Base-by-base conservation (phyloP, 2,113 vertebrate genomes). In the Cyrtonyx montezumae region DNA sequence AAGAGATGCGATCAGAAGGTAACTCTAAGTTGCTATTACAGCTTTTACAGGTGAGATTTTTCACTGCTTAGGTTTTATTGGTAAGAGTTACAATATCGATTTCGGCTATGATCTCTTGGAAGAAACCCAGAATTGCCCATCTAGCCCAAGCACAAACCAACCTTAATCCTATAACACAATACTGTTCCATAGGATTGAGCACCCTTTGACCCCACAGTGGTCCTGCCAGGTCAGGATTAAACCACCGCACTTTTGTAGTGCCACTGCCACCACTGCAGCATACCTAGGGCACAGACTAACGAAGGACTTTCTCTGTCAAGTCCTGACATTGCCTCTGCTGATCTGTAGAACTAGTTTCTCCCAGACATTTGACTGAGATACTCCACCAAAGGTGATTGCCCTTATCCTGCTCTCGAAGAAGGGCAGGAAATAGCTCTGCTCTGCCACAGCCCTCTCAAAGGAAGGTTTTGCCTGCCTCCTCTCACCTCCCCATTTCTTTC, bases 51-150 rank as follows among this genome's bases (percentile, higher is more conserved):
- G 51, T 36, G 0, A 3, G 1, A 8, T 61, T 73, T 78, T 71
- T 68, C 30, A 53, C 22, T 71, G 70, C 67, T 79, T 51, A 69
- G 11, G 36, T 88, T 90, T 88, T 42, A 26, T 42, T 66, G 51
- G 45, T 68, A 36, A 36, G 30, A 82, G 11, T 55, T 69, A 18
- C 12, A 69, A 63, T 67, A 84, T 79, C 69, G 45, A 84, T 66
- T 89, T 79, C 74, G 84, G 45, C 40, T 81, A 26, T 21, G 12
- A 36, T 16, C 84, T 92, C 21, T 8, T 59, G 37, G 81, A 87
- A 92, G 82, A 93, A 90, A 96, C 88, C 66, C 62, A 89, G 84
- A 87, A 87, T 84, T 91, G 91, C 28, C 87, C 87, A 71, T 75
- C 36, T 80, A 82, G 94, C 67, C 78, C 19, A 28, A 74, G 46